Evolutionary conservation across 2,797 vertebrate genomes (phyloP), one percentile per base, ranked within the genome.

Genomic region (Sebastes oblongus): DNA sequence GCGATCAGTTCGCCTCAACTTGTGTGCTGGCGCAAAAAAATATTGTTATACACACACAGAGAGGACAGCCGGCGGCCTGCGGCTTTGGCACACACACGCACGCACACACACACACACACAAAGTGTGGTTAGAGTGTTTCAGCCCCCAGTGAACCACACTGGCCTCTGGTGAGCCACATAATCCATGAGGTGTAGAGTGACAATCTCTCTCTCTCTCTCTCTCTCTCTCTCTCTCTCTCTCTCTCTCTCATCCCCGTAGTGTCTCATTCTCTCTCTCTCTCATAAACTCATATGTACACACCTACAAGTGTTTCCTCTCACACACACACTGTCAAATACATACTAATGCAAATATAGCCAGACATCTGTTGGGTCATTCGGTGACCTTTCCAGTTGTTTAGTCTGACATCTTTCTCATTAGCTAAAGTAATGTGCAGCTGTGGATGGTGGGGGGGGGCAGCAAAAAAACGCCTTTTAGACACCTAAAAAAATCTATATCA

Each of bases 141-240:
- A 91, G 91, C 90, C 93, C 93, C 81, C 30, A 74, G 79, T 94
- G 93, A 95, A 94, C 94, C 93, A 93, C 95, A 95, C 90, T 93
- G 92, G 94, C 92, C 94, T 94, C 89, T 93, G 93, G 91, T 93
- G 92, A 91, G 92, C 93, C 94, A 90, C 94, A 95, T 90, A 67
- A 87, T 93, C 92, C 89, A 78, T 79, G 83, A 90, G 91, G 93
- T 94, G 89, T 94, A 93, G 91, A 93, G 93, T 94, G 92, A 94
- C 92, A 89, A 80, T 18, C 32, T 66, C 78, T 20, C 80, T 50
- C 77, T 65, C 50, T 67, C 13, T 59, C 50, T 54, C 22, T 61
- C 24, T 42, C 22, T 42, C 14, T 42, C 39, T 42, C 39, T 16
- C 39, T 46, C 42, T 46, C 42, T 46, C 39, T n/a, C n/a, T 67